phyloP scores from a whole-genome alignment of 2,797 vertebrate species.

The Kryptolebias ocellatus region DNA sequence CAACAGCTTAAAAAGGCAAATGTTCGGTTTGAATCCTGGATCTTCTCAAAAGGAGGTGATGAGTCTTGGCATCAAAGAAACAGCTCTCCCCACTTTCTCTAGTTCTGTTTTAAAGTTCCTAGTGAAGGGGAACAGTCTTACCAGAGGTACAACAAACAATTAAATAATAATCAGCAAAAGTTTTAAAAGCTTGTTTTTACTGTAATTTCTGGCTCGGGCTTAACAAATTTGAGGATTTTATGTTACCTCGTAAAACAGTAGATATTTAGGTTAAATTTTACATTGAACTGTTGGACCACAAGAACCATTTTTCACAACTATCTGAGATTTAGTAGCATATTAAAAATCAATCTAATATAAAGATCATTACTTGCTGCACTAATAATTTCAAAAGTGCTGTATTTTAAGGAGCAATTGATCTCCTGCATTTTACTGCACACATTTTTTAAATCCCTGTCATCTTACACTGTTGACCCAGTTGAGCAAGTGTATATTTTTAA shows the following conservation, averaged over 20 bases:
- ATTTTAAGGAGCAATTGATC: not conserved
- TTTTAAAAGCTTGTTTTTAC: too few species aligned
- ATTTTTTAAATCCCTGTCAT: not conserved
- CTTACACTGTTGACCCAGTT: constrained; percentile 5
- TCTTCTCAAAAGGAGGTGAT: not conserved
- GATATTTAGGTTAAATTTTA: not conserved
- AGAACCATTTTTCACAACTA: not conserved
- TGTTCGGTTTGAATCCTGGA: constrained; percentile 11
- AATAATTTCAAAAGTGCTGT: constrained; percentile 1
- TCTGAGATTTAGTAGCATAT: not conserved
- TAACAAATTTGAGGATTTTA: not conserved
- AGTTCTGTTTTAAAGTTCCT: not conserved
- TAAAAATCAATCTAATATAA: not conserved
- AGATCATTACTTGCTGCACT: not conserved
- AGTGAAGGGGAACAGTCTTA: not conserved
- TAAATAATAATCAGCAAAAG: too few species aligned
- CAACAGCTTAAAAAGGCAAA: constrained; percentile 11
- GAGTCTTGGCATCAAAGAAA: not conserved
- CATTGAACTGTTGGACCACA: not conserved
- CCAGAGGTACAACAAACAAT: not conserved
- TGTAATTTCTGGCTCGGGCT: not conserved
- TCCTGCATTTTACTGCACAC: too few species aligned
- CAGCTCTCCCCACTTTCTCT: not conserved
- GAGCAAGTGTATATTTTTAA: constrained; percentile 16
- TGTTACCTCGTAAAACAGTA: not conserved